Evolutionary conservation across 2,113 vertebrate species (phyloP).

Genomic region (Machaerirhynchus nigripectus): DNA sequence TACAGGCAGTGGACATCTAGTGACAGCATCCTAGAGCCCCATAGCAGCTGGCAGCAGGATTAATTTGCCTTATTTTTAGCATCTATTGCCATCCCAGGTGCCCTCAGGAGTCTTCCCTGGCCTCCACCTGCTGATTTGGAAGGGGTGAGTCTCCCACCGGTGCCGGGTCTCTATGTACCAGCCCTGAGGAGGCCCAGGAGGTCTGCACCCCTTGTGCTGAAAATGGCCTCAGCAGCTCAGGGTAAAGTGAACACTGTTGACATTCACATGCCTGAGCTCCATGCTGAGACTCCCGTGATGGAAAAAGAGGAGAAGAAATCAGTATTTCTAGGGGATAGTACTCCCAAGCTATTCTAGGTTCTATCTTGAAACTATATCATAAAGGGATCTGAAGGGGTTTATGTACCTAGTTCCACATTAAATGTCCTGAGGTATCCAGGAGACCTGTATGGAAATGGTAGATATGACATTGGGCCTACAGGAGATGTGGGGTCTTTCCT

Average conservation of each 20-base stretch:
- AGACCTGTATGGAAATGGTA: background rate
- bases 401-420: background rate
- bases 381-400: background rate
- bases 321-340: background rate
- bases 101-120: background rate
- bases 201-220: background rate
- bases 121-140: background rate
- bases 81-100: background rate
- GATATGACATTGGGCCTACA: background rate
- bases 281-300: background rate
- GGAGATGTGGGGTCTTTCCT: background rate
- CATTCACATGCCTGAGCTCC: background rate
- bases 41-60: background rate
- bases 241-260: background rate
- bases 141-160: accelerated
- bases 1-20: background rate
- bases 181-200: background rate
- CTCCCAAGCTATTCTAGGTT: background rate
- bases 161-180: background rate
- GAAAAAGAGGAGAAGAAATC: background rate
- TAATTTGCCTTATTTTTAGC: background rate
- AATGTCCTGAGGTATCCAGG: background rate
- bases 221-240: background rate
- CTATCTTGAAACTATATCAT: background rate
- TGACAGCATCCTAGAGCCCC: background rate